A percentile compares a stretch with the other conserved stretches of the same genome.
Conservation (phyloP, 1,140 invertebrate species). For the Pararge aegeria region DNA sequence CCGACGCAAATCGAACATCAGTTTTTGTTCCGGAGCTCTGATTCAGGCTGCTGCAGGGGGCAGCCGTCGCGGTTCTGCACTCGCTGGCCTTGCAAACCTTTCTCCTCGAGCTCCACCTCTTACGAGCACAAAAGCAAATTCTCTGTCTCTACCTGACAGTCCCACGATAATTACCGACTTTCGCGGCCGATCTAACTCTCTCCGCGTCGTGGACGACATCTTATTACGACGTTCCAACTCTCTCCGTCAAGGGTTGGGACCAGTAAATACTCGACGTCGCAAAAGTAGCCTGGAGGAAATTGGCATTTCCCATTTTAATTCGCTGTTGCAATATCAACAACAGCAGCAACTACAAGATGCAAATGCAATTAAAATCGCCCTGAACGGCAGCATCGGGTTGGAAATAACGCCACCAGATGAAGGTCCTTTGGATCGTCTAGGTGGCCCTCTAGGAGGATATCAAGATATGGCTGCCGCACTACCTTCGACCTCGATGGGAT, state of each 20-base stretch:
- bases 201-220: slow-evolving; percentile 92
- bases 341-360: slow-evolving; percentile 83
- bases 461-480: slow-evolving; percentile 75
- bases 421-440: slow-evolving; percentile 80
- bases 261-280: slow-evolving; percentile 77
- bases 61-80: slow-evolving; percentile 81
- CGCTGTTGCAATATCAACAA: slow-evolving; percentile 81
- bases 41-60: slow-evolving; percentile 80
- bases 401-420: slow-evolving; percentile 92
- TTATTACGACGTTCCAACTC: slow-evolving; percentile 91
- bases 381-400: slow-evolving; percentile 92
- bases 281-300: slow-evolving; percentile 93
- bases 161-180: slow-evolving; percentile 88
- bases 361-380: slow-evolving; percentile 87
- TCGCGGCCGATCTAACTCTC: slow-evolving; percentile 90
- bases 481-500: slow-evolving; percentile 78
- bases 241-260: slow-evolving; percentile 86
- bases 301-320: slow-evolving; percentile 87
- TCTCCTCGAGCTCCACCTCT: slow-evolving; percentile 87
- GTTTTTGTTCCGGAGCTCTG: slow-evolving; percentile 90
- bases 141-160: slow-evolving; percentile 92
- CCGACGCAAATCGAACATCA: slow-evolving; percentile 93
- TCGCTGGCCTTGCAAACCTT: slow-evolving; percentile 81
- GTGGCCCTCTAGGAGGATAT: slow-evolving; percentile 56
- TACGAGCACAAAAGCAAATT: slow-evolving; percentile 92